Evolutionary conservation across 2,888 invertebrate genomes (phyloP).

Genomic region (Diplazon laetatorius): DNA sequence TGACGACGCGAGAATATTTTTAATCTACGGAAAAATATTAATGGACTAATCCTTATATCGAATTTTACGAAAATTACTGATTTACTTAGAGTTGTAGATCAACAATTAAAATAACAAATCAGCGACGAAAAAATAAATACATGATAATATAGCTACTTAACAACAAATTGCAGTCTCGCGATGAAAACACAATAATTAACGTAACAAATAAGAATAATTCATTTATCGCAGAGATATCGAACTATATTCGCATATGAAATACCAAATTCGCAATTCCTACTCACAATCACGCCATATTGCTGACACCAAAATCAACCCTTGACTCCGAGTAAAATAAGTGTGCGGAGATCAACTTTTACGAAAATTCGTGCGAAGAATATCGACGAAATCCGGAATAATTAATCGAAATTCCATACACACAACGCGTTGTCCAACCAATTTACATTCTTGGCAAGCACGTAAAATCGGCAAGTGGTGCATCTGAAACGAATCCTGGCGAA

Average conservation of each 20-base stretch:
- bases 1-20: neutral
- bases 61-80: too few relatives aligned
- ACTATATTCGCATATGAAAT: neutral
- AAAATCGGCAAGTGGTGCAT: conserved; percentile 61
- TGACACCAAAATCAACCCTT: conserved; percentile 9
- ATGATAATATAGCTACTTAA: too few relatives aligned
- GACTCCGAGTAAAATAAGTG: neutral
- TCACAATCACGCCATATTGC: neutral
- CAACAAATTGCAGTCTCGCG: too few relatives aligned
- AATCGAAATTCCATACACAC: conserved; percentile 53
- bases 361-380: conserved; percentile 31
- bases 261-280: neutral
- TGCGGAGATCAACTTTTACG: neutral
- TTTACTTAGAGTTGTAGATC: too few relatives aligned
- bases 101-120: too few relatives aligned
- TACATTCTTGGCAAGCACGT: conserved; percentile 60
- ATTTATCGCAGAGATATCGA: too few relatives aligned
- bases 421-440: conserved; percentile 48
- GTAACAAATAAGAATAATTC: neutral
- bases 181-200: neutral
- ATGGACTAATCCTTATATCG: too few relatives aligned
- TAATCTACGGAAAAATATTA: neutral
- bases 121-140: too few relatives aligned
- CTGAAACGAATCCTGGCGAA: conserved; percentile 51
- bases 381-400: conserved; percentile 43